Percentiles rank a stretch among this genome's conserved stretches.
Conservation (phyloP, 2,888 invertebrate species). For the Herminia tarsipennalis region DNA sequence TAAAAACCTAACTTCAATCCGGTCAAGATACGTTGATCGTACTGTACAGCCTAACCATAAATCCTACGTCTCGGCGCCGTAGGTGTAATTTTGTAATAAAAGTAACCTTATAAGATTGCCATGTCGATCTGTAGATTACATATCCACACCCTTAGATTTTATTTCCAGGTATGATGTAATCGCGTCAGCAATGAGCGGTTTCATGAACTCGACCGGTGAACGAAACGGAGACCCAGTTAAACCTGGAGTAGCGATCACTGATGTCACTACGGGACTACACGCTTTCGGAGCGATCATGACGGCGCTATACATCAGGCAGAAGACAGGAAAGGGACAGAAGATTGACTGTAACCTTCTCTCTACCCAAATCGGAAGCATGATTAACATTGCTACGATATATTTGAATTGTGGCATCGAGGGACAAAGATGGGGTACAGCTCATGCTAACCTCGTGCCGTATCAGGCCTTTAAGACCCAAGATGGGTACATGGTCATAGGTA, state of each 20-base stretch:
- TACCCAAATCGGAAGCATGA: slow-evolving; percentile 95
- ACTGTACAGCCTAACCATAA: no score
- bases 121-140: no score
- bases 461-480: slow-evolving; percentile 94
- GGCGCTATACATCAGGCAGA: slow-evolving; percentile 91
- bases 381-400: slow-evolving; percentile 96
- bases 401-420: slow-evolving; percentile 93
- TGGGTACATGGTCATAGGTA: slow-evolving; percentile 94
- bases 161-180: slow-evolving; percentile 93
- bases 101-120: no score
- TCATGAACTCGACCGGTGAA: slow-evolving; percentile 95
- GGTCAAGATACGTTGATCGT: no score
- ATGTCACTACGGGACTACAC: slow-evolving; percentile 96
- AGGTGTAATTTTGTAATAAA: no score
- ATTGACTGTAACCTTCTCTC: slow-evolving; percentile 97
- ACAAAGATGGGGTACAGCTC: slow-evolving; percentile 95
- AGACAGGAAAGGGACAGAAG: slow-evolving; percentile 94
- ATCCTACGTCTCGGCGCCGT: no score
- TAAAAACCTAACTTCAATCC: no score
- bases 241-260: slow-evolving; percentile 96
- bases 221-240: slow-evolving; percentile 94
- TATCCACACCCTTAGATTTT: not conserved
- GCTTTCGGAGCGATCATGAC: slow-evolving; percentile 98
- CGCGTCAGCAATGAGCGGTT: slow-evolving; percentile 96
- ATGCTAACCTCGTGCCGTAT: slow-evolving; percentile 97